Evolutionary conservation across 1,140 invertebrate species (phyloP).

Genomic region (Eulimnadia texana): DNA sequence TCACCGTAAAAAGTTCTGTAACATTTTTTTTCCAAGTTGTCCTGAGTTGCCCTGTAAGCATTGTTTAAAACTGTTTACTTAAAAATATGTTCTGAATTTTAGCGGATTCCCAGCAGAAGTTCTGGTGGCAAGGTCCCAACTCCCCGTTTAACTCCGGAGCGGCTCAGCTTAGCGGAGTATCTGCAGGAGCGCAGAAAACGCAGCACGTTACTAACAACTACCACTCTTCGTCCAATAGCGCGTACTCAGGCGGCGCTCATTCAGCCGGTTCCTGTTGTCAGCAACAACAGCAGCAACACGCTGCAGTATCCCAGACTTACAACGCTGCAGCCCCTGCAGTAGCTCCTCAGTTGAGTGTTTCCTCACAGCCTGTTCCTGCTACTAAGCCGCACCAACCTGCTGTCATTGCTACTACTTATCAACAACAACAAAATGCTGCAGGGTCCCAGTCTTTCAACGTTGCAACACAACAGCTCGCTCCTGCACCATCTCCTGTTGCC

Average conservation of each 20-base stretch:
- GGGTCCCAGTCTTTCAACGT: not conserved
- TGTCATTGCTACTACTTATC: conserved; percentile 1
- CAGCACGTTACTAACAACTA: not conserved
- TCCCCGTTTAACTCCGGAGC: conserved; percentile 14
- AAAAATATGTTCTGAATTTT: not conserved
- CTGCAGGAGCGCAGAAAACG: not conserved
- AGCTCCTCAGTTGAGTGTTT: not conserved
- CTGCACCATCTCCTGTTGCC: too few species aligned
- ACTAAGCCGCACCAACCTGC: not conserved
- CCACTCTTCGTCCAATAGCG: too few species aligned
- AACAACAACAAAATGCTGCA: conserved; percentile 3
- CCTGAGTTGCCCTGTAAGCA: not conserved
- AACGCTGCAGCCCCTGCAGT: conserved; percentile 7
- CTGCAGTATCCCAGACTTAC: conserved; percentile 10
- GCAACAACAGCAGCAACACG: conserved; percentile 9
- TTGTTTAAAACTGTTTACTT: not conserved
- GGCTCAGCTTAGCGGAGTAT: conserved; percentile 4
- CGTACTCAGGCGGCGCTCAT: too few species aligned
- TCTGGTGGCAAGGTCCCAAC: conserved; percentile 16
- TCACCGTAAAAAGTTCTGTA: too few species aligned
- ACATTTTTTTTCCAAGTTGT: too few species aligned
- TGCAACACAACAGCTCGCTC: too few species aligned
- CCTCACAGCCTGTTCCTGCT: not conserved
- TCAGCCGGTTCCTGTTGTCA: too few species aligned
- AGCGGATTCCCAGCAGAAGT: not conserved